Conservation (phyloP, 2,797 vertebrate genomes). For the Prionace glauca region DNA sequence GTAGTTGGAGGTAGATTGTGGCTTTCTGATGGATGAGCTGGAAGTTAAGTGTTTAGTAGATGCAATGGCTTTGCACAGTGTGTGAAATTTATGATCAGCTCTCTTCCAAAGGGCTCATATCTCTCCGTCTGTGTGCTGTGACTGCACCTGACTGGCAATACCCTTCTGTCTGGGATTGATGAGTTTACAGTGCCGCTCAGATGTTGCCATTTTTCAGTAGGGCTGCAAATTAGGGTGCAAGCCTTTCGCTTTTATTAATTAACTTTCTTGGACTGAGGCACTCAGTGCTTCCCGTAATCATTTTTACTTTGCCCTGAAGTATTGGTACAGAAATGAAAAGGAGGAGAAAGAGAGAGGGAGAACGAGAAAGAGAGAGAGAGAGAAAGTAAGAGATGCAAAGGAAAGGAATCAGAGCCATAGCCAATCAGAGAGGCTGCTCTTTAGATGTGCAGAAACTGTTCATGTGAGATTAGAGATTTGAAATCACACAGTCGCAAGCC, state of each 20-base stretch:
- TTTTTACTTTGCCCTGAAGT: constrained; percentile 52
- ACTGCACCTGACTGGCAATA: constrained; percentile 43
- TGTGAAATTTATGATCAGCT: constrained; percentile 48
- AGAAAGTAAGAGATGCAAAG: constrained; percentile 44
- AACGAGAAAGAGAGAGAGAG: constrained; percentile 23
- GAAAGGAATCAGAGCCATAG: constrained; percentile 47
- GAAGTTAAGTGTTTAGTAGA: constrained; percentile 51
- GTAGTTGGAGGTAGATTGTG: constrained; percentile 42
- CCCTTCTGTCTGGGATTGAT: constrained; percentile 27
- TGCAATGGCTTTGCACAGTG: constrained; percentile 55
- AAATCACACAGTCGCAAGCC: constrained; percentile 50
- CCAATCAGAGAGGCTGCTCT: constrained; percentile 64
- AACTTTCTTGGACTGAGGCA: constrained; percentile 50
- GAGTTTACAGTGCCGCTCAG: constrained; percentile 24
- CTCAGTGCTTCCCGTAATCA: constrained; percentile 47
- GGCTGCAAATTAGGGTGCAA: background rate
- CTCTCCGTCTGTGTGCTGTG: constrained; percentile 41
- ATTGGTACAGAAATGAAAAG: constrained; percentile 40
- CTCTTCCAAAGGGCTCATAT: constrained; percentile 45
- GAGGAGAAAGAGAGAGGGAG: constrained; percentile 30
- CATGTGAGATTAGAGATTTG: constrained; percentile 60
- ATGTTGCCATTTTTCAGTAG: background rate
- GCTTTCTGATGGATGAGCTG: constrained; percentile 49
- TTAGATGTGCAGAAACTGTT: constrained; percentile 59
- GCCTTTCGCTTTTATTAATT: constrained; percentile 60